A percentile compares a stretch with the other conserved stretches of the same genome.
Evolutionary conservation across 2,797 vertebrate species (phyloP).

Genomic region (Buceros bicornis): DNA sequence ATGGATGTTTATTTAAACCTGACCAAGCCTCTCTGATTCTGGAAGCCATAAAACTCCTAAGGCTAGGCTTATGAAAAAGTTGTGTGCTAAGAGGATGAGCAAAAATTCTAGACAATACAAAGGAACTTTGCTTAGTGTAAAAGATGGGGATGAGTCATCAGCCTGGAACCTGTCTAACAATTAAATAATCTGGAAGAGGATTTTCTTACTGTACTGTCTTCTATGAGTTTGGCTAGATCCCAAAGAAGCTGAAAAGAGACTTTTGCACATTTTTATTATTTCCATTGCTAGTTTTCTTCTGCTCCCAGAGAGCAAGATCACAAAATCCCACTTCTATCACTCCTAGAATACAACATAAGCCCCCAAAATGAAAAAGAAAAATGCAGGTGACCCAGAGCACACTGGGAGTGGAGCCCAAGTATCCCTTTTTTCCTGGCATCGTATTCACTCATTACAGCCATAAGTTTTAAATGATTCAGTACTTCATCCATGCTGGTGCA

Average conservation of each 20-base stretch:
- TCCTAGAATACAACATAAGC: background rate
- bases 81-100: conserved; percentile 19
- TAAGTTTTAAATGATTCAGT: background rate
- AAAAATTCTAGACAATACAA: conserved; percentile 23
- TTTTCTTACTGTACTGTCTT: conserved; percentile 15
- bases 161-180: background rate
- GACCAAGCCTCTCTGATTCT: background rate
- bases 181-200: background rate
- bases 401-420: background rate
- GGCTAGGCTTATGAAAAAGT: conserved; percentile 12
- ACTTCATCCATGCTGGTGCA: background rate
- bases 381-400: background rate
- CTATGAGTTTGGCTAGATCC: background rate
- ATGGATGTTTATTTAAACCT: conserved; percentile 8
- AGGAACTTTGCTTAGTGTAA: background rate
- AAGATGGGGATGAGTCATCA: background rate
- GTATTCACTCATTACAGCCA: background rate
- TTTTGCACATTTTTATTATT: conserved; percentile 28
- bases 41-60: conserved; percentile 13
- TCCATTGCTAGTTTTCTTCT: background rate
- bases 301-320: background rate
- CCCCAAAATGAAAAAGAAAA: conserved; percentile 31
- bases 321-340: conserved; percentile 26
- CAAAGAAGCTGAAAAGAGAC: background rate
- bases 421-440: background rate